A percentile compares a stretch with the other conserved stretches of the same genome.
Evolutionary conservation across 1,140 invertebrate species (phyloP).

Genomic region (Lerema accius): DNA sequence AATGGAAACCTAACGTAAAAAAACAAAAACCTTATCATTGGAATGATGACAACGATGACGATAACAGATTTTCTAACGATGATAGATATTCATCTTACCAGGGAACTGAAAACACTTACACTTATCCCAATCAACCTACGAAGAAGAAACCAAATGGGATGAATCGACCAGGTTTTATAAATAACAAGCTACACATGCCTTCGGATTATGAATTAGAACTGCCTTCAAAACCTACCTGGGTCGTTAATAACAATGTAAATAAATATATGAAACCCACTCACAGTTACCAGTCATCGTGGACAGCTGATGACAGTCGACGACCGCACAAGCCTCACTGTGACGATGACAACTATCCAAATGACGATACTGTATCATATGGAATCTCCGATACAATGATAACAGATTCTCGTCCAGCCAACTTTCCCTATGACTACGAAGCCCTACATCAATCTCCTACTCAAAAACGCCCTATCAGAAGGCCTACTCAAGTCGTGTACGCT

Average conservation of each 20-base stretch:
- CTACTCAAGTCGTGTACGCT: constrained; percentile 73
- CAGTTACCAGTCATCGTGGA: constrained; percentile 63
- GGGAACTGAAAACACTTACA: constrained; percentile 55
- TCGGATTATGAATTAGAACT: constrained; percentile 67
- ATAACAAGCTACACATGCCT: constrained; percentile 67
- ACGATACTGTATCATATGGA: constrained; percentile 66
- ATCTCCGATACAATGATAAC: constrained; percentile 84
- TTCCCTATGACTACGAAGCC: constrained; percentile 82
- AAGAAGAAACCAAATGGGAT: constrained; percentile 57
- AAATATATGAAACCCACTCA: constrained; percentile 58
- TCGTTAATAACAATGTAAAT: constrained; percentile 36
- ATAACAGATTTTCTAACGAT: constrained; percentile 58
- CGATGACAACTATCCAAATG: constrained; percentile 60
- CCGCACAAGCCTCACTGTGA: constrained; percentile 75
- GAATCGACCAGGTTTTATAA: constrained; percentile 63
- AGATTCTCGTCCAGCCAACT: constrained; percentile 86
- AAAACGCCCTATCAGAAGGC: constrained; percentile 71
- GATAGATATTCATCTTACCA: constrained; percentile 57
- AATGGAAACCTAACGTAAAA: constrained; percentile 87
- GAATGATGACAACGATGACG: constrained; percentile 68
- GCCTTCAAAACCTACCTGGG: constrained; percentile 73
- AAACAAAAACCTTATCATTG: constrained; percentile 75
- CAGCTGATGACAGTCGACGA: constrained; percentile 66
- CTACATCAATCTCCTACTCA: constrained; percentile 61
- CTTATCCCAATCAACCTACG: constrained; percentile 43